Base-by-base conservation (phyloP, 2,888 invertebrate species). In the Patella ulyssiponensis region DNA sequence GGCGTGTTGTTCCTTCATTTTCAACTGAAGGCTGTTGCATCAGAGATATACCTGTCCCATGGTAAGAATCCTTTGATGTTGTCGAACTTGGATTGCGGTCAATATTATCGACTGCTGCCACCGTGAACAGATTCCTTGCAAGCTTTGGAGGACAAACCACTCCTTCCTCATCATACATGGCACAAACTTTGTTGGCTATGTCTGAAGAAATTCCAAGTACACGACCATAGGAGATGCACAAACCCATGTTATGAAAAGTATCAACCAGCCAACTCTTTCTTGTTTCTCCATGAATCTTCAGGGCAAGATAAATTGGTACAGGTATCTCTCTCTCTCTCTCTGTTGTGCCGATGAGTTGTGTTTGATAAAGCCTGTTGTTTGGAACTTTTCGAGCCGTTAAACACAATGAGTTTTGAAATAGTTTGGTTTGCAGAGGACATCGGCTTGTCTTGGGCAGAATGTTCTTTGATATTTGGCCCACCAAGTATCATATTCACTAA, bases 31-130 rank as follows among this genome's bases (percentile, higher is more conserved):
- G 78, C 20, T 71, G 70, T 53, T 80, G 78, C 20, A 82, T 79
- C 15, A 81, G 33, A 56, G 70, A 72, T 11, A 81, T 82, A 9
- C 73, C 73, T 17, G 81, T 80, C 23, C 80, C 81, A 80, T 80
- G 80, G 71, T 78, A 80, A 12, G 80, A 80, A 20, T 53, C 56
- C n/a, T 53, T 27, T 17, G 81, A 58, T 15, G 79, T 77, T 53
- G 53, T 74, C 23, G 77, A 77, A 20, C 44, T 80, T 56, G 76
- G 76, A 75, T 81, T 80, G 74, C 78, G 76, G 64, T 81, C 81
- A 20, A 81, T 69, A 71, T 79, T 80, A 72, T 81, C 81, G 52
- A 81, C 54, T 11, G 72, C 79, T 54, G 74, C 79, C 17, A 69
- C 71, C 64, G 75, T 81, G 23, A 81, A 81, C 17, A 77, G 23